Evolutionary conservation across 2,113 vertebrate species (phyloP).

Genomic region (Lasiurus borealis): DNA sequence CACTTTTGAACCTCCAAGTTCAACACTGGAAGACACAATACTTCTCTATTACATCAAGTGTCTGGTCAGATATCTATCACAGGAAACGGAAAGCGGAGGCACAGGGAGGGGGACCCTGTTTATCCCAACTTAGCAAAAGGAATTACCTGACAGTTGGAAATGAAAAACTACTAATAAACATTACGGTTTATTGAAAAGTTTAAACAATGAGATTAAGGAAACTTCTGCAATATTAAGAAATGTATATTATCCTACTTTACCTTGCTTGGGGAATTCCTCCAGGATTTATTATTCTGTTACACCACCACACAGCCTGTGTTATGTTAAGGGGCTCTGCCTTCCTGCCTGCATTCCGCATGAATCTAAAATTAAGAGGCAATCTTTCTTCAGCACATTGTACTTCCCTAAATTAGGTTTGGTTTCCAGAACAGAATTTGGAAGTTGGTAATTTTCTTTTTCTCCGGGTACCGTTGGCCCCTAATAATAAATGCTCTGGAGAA

Average conservation of each 20-base stretch:
- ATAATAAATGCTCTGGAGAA: constrained; percentile 80
- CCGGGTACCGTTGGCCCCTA: constrained; percentile 69
- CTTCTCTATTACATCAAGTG: constrained; percentile 89
- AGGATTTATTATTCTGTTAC: constrained; percentile 85
- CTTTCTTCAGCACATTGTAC: constrained; percentile 80
- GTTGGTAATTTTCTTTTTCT: constrained; percentile 47
- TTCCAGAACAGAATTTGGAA: constrained; percentile 82
- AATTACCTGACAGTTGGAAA: constrained; percentile 88
- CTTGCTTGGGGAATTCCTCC: constrained; percentile 84
- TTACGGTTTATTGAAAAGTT: constrained; percentile 88
- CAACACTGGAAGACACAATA: constrained; percentile 88
- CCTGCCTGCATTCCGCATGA: constrained; percentile 80
- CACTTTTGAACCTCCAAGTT: constrained; percentile 86
- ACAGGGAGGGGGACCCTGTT: constrained; percentile 75
- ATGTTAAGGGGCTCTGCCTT: constrained; percentile 85
- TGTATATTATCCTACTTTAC: constrained; percentile 84
- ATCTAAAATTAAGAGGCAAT: constrained; percentile 86
- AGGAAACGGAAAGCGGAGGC: constrained; percentile 82
- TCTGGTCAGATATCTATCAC: constrained; percentile 89
- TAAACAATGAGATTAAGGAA: constrained; percentile 88
- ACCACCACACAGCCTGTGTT: constrained; percentile 84
- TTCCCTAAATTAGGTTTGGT: constrained; percentile 79
- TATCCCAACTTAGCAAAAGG: constrained; percentile 86
- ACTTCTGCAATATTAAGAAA: constrained; percentile 86
- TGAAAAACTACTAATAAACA: constrained; percentile 89